Base-by-base conservation (phyloP, 2,797 vertebrate genomes). In the Yasuhikotakia modesta region DNA sequence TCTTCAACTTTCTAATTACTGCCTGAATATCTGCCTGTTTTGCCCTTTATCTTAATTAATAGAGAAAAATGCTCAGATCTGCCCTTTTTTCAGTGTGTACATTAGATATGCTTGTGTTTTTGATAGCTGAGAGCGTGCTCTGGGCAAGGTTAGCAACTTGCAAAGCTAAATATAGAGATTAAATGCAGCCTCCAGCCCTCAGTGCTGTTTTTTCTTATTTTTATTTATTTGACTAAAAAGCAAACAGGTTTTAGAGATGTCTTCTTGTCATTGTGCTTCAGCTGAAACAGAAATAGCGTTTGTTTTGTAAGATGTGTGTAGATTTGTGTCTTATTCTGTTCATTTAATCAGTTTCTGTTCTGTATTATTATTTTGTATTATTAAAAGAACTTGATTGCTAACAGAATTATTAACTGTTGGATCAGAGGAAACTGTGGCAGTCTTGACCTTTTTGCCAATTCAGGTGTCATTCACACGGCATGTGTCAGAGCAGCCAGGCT, bases 91-190 rank as follows among this genome's bases (percentile, higher is more conserved):
- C 65, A 14, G 48, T 58, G 17, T 32, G 43, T 58, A 65, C 27
- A 39, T 69, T 74, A 64, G 24, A 45, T 50, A 71, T 71, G 27
- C 66, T 76, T 76, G 58, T 64, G 67, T 27, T 27, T 81, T 81
- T 67, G 70, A 67, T 67, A 53, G 68, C 73, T 68, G 32, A 32
- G 74, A 72, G 79, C 64, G 35, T 32, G 73, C 81, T 76, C 24
- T 50, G 43, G 81, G 78, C 81, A 83, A 83, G 81, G 81, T 76
- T 64, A 78, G 70, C 39, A 45, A 73, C 73, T 77, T 76, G 67
- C 73, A 80, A 73, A 68, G 50, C 67, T 72, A 52, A 71, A 82
- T 61, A 71, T 76, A 67, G 19, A 19, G 30, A 66, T 60, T 76
- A 79, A 79, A 82, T 30, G 60, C 60, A 30, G 61, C 72, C 76